Percentiles rank a stretch among this genome's conserved stretches.
phyloP scores from a whole-genome alignment of 1,140 invertebrate species.

The Cataglyphis hispanica region DNA sequence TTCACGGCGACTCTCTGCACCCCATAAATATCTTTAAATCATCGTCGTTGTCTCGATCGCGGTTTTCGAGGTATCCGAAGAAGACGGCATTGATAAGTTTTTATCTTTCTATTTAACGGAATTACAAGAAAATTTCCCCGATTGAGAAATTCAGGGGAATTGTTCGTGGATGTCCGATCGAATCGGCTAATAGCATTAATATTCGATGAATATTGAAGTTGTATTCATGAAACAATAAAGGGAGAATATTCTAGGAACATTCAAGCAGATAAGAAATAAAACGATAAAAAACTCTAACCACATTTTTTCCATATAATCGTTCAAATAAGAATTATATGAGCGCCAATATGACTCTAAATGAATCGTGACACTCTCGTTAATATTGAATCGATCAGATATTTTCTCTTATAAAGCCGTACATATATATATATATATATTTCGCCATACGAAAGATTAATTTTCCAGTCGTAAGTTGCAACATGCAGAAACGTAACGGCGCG shows the following conservation, averaged over 20 bases:
- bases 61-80: constrained; percentile 43
- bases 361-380: background rate
- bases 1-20: constrained; percentile 75
- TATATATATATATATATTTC: constrained; percentile 13
- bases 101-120: constrained; percentile 16
- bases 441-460: constrained; percentile 34
- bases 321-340: constrained; percentile 7
- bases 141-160: constrained; percentile 26
- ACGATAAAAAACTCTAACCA: background rate
- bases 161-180: background rate
- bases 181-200: constrained; percentile 13
- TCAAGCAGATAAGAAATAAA: background rate
- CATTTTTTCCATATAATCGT: background rate
- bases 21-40: constrained; percentile 84
- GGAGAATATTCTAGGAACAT: background rate
- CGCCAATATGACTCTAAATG: background rate
- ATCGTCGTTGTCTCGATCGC: constrained; percentile 74
- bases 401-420: background rate
- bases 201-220: background rate
- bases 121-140: constrained; percentile 21
- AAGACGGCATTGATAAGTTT: constrained; percentile 4
- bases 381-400: constrained; percentile 27
- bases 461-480: constrained; percentile 47
- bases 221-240: constrained; percentile 23
- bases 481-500: constrained; percentile 52